These are phyloP conservation scores for Microcebus tavaratra DNA, from an alignment of 2,113 vertebrate genomes.

Conservation along the genomic window DNA sequence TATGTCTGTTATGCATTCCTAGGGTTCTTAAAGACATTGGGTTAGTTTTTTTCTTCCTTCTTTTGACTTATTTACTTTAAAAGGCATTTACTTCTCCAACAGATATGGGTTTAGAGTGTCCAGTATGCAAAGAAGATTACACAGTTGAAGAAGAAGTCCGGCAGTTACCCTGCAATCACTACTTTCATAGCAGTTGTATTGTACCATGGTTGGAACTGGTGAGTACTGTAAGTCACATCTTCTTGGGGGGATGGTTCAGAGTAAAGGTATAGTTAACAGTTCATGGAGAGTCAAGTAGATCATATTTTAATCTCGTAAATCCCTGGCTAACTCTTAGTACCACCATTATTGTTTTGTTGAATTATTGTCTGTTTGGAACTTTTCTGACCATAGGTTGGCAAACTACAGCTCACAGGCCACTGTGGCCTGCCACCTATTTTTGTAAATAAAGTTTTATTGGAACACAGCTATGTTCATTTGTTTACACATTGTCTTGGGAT, in stretches of 20 bases:
- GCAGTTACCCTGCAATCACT: constrained; percentile 96
- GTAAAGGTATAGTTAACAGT: neutral
- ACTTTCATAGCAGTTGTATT: constrained; percentile 98
- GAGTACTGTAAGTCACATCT: constrained; percentile 69
- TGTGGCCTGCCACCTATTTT: neutral
- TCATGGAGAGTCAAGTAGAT: neutral
- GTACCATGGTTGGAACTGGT: constrained; percentile 99
- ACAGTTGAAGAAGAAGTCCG: constrained; percentile 91
- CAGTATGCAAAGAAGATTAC: constrained; percentile 98
- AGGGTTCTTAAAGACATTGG: neutral
- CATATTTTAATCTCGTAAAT: neutral
- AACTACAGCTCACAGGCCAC: neutral
- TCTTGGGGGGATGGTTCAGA: neutral
- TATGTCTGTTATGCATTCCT: neutral
- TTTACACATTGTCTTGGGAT: neutral
- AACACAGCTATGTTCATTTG: neutral
- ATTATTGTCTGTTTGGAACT: neutral
- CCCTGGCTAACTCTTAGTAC: neutral
- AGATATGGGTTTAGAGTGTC: constrained; percentile 96
- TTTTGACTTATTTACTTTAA: constrained; percentile 43
- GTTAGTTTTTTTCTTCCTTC: neutral
- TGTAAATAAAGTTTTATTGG: neutral
- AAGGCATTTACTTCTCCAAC: neutral
- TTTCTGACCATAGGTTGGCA: neutral
- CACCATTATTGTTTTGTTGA: neutral